Conservation (phyloP, 2,113 vertebrate genomes). For the Arizona elegans region DNA sequence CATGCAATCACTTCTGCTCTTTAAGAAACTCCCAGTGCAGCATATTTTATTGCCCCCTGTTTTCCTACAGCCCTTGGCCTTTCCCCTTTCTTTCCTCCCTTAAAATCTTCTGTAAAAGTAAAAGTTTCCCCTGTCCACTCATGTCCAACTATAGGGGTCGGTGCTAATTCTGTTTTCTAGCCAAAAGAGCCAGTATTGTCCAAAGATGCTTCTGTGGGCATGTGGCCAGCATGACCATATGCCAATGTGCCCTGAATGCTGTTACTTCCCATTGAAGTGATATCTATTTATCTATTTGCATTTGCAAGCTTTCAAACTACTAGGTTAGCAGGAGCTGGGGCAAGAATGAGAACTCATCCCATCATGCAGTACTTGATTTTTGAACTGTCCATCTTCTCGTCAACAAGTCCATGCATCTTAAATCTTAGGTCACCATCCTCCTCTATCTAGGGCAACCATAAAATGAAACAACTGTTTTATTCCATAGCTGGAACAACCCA, state of each 20-base stretch:
- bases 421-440: not conserved
- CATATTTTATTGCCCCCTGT: not conserved
- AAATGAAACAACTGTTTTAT: not conserved
- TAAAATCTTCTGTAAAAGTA: not conserved
- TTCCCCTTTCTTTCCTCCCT: not conserved
- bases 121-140: not conserved
- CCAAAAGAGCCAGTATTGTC: not conserved
- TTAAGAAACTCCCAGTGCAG: not conserved
- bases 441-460: not conserved
- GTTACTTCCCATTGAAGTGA: not conserved
- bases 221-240: not conserved
- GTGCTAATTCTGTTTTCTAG: not conserved
- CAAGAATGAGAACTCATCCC: not conserved
- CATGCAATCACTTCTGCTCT: not conserved
- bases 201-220: not conserved
- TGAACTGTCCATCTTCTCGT: not conserved
- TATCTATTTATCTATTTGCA: not conserved
- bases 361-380: not conserved
- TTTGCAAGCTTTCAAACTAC: not conserved
- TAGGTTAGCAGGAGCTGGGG: not conserved
- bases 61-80: not conserved
- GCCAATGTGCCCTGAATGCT: not conserved
- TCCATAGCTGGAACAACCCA: not conserved
- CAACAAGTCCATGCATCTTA: not conserved
- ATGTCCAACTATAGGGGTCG: not conserved